Evolutionary conservation across 2,797 vertebrate species (phyloP), one percentile per base, ranked within the genome.

Genomic region (Aphelocoma californica): DNA sequence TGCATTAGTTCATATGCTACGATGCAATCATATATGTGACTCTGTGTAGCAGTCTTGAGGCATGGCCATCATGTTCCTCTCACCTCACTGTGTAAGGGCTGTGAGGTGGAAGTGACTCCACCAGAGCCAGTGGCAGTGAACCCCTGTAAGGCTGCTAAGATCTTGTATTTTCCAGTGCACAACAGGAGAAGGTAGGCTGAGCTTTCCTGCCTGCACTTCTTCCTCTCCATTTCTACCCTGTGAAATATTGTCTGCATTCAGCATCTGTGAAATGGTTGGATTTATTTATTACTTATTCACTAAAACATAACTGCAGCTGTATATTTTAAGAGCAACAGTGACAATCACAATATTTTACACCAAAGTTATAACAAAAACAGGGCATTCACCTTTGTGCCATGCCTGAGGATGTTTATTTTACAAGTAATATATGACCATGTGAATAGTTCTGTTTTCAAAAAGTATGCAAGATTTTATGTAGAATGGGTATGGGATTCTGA

Each of bases 371-470:
- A 84, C 14, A 74, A 83, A 93, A 95, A 2, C 38, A 92, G 48
- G 47, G 36, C 58, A 88, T 77, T 93, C 54, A 79, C 71, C 47
- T 86, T 75, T 79, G 58, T 84, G 53, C 47, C 28, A 65, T 88
- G 73, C 29, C 62, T n/a, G 34, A 79, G 47, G 48, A 83, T 73
- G 44, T 92, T 86, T 84, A 84, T 88, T 81, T 94, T 88, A 66
- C 18, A 48, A 88, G 67, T 80, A 84, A 81, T 81, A 72, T 66
- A 86, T 66, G 73, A 72, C 18, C 25, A 51, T 17, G 62, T 24
- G 51, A 81, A 88, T 48, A 84, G n/a, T 48, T 88, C 92, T 87
- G 62, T 75, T 94, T 85, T 86, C 47, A 79, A 86, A 90, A 86
- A 56, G 25, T 36, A 48, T 5, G 9, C 51, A 72, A 88, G 71